These are phyloP conservation scores for Bombus sibiricus DNA, from an alignment of 1,140 invertebrate species.

Conservation along the genomic window DNA sequence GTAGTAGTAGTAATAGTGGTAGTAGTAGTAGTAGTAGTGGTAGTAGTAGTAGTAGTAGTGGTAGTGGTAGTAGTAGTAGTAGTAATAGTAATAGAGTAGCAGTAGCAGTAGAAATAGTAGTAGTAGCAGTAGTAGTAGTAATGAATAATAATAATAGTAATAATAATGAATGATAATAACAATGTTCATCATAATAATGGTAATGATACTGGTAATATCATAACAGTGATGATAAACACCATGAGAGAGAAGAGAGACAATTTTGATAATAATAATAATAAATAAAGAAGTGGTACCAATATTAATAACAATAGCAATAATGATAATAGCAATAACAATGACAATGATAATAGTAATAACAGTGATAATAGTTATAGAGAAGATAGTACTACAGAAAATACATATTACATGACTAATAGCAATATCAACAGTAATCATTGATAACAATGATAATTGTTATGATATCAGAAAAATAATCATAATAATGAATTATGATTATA, in stretches of 20 bases:
- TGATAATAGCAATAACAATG: constrained; percentile 1
- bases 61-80: background rate
- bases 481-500: constrained; percentile 11
- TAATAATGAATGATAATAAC: background rate
- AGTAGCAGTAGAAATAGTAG: background rate
- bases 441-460: constrained; percentile 48
- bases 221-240: background rate
- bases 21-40: background rate
- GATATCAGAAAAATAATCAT: constrained; percentile 4
- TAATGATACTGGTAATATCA: constrained; percentile 1
- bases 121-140: background rate
- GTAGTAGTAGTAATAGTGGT: background rate
- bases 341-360: constrained; percentile 5
- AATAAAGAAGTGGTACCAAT: constrained; percentile 21
- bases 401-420: background rate
- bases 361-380: constrained; percentile 16
- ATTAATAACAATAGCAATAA: constrained; percentile 19
- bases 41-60: background rate
- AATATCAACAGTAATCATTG: constrained; percentile 14
- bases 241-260: background rate
- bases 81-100: background rate
- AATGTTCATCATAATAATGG: background rate
- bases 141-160: background rate
- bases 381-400: background rate
- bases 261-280: constrained; percentile 29